phyloP scores from a whole-genome alignment of 92 coral and sea anemone genomes.

The Phenganax marumi region DNA sequence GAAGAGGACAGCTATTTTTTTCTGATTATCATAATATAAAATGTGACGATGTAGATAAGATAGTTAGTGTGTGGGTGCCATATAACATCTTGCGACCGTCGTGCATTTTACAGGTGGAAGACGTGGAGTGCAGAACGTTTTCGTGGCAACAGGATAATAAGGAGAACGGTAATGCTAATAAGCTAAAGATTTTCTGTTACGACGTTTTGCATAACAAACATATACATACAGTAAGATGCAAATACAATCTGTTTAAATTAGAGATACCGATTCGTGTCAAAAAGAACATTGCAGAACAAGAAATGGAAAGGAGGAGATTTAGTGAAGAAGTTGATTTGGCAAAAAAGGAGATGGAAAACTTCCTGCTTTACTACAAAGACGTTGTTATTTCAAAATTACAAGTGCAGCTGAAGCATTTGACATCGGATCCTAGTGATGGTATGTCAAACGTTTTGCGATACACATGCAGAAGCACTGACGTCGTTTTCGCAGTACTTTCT shows the following conservation, averaged over 20 bases:
- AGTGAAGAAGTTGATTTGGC: constrained; percentile 10
- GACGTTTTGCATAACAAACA: too few relatives aligned
- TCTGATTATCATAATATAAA: too few relatives aligned
- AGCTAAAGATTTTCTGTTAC: too few relatives aligned
- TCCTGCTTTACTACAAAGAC: neutral
- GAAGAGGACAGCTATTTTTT: too few relatives aligned
- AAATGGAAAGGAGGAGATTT: constrained; percentile 1
- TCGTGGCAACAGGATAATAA: neutral
- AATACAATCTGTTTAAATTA: neutral
- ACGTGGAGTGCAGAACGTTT: neutral
- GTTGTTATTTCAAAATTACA: neutral
- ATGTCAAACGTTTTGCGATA: neutral
- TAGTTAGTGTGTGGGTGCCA: too few relatives aligned
- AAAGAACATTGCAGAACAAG: constrained; percentile 7
- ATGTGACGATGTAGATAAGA: too few relatives aligned
- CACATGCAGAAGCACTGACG: too few relatives aligned
- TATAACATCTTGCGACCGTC: too few relatives aligned
- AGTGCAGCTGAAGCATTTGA: neutral
- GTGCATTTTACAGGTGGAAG: neutral
- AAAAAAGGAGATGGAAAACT: constrained; percentile 7
- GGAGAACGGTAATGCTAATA: too few relatives aligned
- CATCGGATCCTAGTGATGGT: neutral
- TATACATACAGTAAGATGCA: neutral
- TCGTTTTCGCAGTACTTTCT: too few relatives aligned
- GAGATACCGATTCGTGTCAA: constrained; percentile 11